These are phyloP conservation scores for Aphis gossypii DNA, from an alignment of 1,140 invertebrate genomes.

Conservation along the genomic window DNA sequence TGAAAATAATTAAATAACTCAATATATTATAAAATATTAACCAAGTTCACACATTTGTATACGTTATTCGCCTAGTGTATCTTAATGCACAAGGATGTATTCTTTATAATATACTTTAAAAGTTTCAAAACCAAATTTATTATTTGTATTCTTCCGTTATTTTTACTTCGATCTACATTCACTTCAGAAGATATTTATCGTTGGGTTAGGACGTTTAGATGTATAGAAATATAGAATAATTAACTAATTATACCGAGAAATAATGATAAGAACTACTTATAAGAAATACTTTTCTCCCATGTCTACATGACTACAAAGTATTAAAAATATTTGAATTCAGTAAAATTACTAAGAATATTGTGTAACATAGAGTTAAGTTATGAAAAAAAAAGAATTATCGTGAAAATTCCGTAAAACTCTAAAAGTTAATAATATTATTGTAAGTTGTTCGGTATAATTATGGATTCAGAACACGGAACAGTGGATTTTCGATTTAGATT, in stretches of 20 bases:
- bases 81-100: no score
- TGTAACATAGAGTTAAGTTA: neutral
- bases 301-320: neutral
- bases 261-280: no score
- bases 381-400: neutral
- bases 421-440: conserved; percentile 13
- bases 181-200: no score
- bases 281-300: neutral
- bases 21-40: no score
- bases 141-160: no score
- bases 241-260: neutral
- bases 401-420: neutral
- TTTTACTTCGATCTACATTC: no score
- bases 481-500: conserved; percentile 16
- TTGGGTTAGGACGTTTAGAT: no score
- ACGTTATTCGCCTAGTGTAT: no score
- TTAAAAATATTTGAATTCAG: neutral
- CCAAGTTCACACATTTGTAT: no score
- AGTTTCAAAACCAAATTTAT: no score
- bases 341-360: neutral
- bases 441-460: neutral
- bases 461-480: neutral
- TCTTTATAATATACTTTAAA: no score
- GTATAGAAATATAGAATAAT: neutral
- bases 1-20: no score